Evolutionary conservation across 2,113 vertebrate species (phyloP).

Genomic region (Barnardius zonarius): DNA sequence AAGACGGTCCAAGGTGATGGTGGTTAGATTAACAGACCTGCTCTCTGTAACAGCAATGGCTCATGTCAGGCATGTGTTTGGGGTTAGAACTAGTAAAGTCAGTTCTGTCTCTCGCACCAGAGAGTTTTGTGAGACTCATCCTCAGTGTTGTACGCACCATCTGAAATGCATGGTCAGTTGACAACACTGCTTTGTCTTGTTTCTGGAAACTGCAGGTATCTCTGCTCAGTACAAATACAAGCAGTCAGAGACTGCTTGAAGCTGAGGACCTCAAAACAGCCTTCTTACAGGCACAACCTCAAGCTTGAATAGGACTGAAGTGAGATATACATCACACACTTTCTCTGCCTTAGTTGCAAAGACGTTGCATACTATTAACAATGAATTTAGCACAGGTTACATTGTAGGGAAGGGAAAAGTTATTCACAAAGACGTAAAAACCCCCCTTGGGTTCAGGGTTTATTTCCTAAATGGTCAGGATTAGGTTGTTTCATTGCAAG

Average conservation of each 20-base stretch:
- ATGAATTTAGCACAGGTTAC: neutral
- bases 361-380: neutral
- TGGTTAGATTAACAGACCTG: neutral
- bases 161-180: fast-evolving
- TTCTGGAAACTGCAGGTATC: neutral
- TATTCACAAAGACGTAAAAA: neutral
- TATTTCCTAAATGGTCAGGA: neutral
- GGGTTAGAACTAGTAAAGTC: neutral
- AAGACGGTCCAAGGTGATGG: neutral
- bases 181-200: neutral
- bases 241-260: neutral
- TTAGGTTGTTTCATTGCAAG: neutral
- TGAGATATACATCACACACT: neutral
- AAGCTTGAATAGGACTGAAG: neutral
- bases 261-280: neutral
- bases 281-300: neutral
- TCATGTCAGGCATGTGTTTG: neutral
- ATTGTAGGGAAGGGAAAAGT: neutral
- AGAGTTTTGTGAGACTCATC: neutral
- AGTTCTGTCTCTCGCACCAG: neutral
- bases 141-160: neutral
- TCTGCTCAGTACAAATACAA: neutral
- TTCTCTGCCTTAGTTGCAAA: neutral
- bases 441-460: neutral
- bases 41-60: neutral